Conservation (phyloP, 2,113 vertebrate species). For the Hemibagrus wyckioides region DNA sequence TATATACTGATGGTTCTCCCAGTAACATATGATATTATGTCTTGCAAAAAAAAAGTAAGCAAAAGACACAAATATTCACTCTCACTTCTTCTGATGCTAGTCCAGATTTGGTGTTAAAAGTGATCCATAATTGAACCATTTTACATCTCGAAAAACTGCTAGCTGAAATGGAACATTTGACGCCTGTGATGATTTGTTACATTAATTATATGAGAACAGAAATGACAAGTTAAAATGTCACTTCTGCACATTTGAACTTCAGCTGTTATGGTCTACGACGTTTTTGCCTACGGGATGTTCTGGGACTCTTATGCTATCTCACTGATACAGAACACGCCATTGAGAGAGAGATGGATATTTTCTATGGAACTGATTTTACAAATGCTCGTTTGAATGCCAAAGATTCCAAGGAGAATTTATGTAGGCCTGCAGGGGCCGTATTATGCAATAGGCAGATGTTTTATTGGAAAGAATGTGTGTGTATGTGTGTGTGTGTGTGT, state of each 20-base stretch:
- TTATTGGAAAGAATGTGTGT: constrained; percentile 52
- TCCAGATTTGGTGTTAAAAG: not conserved
- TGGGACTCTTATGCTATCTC: not conserved
- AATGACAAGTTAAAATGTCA: not conserved
- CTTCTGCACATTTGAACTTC: not conserved
- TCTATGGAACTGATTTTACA: constrained; percentile 56
- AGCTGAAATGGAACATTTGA: not conserved
- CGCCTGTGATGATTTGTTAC: not conserved
- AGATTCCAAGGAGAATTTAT: constrained; percentile 63
- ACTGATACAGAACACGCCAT: constrained; percentile 3
- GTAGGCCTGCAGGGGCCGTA: constrained; percentile 64
- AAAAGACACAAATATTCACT: not conserved
- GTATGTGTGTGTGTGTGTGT: not conserved
- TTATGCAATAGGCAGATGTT: constrained; percentile 76
- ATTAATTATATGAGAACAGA: not conserved
- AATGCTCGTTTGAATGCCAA: constrained; percentile 56
- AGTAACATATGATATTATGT: not conserved
- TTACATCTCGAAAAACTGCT: not conserved
- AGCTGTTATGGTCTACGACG: not conserved
- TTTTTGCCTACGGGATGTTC: constrained; percentile 5
- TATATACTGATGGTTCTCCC: no score
- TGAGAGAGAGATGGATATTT: constrained; percentile 35
- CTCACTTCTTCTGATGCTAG: not conserved
- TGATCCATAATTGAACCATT: not conserved
- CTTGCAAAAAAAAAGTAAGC: not conserved